These are phyloP conservation scores for Sebastes oblongus DNA, from an alignment of 2,797 vertebrate genomes.

Conservation along the genomic window DNA sequence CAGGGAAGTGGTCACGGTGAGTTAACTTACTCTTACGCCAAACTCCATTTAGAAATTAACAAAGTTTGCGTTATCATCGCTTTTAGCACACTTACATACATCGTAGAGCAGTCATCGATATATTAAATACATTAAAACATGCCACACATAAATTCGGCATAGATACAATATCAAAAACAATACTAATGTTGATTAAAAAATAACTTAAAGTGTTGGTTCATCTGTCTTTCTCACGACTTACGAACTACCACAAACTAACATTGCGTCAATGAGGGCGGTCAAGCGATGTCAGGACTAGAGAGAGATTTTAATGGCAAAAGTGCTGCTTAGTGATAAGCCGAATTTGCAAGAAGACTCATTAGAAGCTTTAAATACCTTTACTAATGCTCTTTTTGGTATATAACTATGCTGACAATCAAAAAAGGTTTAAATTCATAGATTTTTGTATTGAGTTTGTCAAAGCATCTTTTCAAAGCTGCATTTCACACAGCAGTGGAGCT, in stretches of 20 bases:
- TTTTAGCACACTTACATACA: background rate
- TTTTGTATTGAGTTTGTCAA: background rate
- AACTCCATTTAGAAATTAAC: background rate
- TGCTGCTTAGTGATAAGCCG: background rate
- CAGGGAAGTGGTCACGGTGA: constrained; percentile 41
- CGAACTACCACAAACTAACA: background rate
- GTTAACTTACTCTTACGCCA: constrained; percentile 5
- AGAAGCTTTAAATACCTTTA: background rate
- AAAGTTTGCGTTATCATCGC: background rate
- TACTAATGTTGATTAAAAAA: background rate
- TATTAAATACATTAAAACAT: rapidly evolving
- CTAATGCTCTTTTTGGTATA: rapidly evolving
- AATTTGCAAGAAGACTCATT: background rate
- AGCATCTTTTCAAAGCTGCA: background rate
- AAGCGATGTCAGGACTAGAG: background rate
- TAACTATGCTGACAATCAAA: background rate
- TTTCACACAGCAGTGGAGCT: background rate
- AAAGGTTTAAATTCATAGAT: rapidly evolving
- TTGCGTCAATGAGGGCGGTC: background rate
- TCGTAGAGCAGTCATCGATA: rapidly evolving
- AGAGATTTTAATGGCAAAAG: background rate
- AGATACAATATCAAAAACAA: rapidly evolving
- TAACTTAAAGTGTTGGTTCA: background rate
- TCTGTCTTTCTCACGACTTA: background rate
- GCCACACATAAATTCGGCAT: background rate